phyloP scores from a whole-genome alignment of 1,140 invertebrate genomes.

The Luehdorfia chinensis region DNA sequence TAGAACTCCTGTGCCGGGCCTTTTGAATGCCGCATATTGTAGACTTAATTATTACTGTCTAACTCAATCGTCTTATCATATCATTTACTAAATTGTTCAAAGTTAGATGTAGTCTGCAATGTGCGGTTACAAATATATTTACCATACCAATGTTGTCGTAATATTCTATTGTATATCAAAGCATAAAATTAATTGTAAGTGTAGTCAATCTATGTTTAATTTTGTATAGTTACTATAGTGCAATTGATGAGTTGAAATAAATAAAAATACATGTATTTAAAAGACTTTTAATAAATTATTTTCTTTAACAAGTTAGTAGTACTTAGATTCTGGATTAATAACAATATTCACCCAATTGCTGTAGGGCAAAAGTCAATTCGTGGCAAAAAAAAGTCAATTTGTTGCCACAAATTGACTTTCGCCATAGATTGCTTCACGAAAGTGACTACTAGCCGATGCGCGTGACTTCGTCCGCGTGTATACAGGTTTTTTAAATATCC shows the following conservation, averaged over 20 bases:
- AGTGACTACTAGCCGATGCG: too few species aligned
- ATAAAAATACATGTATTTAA: slow-evolving; percentile 43
- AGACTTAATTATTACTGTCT: background rate
- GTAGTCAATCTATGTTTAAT: slow-evolving; percentile 48
- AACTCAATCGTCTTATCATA: background rate
- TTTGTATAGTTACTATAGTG: slow-evolving; percentile 69
- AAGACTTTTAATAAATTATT: slow-evolving; percentile 4
- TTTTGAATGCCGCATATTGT: background rate
- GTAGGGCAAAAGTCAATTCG: too few species aligned
- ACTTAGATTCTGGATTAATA: too few species aligned
- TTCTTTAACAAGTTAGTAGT: too few species aligned
- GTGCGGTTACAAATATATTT: background rate
- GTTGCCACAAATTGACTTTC: too few species aligned
- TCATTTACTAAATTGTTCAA: background rate
- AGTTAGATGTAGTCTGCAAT: too few species aligned
- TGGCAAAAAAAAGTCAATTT: too few species aligned
- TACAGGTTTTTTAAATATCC: too few species aligned
- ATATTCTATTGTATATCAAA: slow-evolving; percentile 37
- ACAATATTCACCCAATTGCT: too few species aligned
- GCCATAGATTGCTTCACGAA: too few species aligned
- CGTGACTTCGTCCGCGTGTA: too few species aligned
- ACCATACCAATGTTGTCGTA: slow-evolving; percentile 21
- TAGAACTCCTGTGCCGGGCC: slow-evolving; percentile 41
- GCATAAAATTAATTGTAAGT: slow-evolving; percentile 35
- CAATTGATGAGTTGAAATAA: slow-evolving; percentile 70